A percentile compares a stretch with the other conserved stretches of the same genome.
Evolutionary conservation across 2,797 vertebrate genomes (phyloP).

Genomic region (Clarias platycephalus): DNA sequence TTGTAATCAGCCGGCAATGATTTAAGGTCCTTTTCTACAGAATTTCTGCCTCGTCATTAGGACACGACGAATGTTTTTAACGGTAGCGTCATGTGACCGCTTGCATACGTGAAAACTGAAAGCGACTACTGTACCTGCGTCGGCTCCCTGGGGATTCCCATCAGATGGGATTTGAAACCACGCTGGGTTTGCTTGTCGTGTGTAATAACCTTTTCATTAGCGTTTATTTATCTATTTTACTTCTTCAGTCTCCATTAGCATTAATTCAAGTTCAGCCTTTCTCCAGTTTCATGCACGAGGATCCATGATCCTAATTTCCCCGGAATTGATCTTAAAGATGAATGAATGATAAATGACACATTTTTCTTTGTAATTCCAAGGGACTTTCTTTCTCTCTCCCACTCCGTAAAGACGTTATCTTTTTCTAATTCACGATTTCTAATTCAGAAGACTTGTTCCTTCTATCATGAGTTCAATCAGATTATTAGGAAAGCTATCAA

Average conservation of each 20-base stretch:
- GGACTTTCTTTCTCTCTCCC: neutral
- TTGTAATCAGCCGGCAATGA: neutral
- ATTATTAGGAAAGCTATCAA: neutral
- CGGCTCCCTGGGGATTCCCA: neutral
- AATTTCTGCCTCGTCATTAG: slow-evolving; percentile 11
- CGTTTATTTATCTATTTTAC: too few species aligned
- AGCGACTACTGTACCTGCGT: neutral
- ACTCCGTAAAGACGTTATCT: neutral
- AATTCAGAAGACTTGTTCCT: too few species aligned
- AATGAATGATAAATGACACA: neutral
- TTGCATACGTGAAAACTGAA: neutral
- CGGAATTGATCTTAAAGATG: neutral
- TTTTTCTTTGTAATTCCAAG: neutral
- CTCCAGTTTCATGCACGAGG: neutral
- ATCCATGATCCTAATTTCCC: too few species aligned
- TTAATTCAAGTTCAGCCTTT: neutral
- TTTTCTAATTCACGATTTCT: neutral
- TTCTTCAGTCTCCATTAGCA: too few species aligned
- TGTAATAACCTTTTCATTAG: neutral
- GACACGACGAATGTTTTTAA: neutral
- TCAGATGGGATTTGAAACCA: neutral
- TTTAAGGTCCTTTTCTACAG: slow-evolving; percentile 8
- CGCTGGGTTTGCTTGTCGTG: too few species aligned
- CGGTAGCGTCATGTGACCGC: neutral
- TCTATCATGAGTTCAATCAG: too few species aligned